Conservation (phyloP, 2,797 vertebrate species). For the Sebastes iracundus region DNA sequence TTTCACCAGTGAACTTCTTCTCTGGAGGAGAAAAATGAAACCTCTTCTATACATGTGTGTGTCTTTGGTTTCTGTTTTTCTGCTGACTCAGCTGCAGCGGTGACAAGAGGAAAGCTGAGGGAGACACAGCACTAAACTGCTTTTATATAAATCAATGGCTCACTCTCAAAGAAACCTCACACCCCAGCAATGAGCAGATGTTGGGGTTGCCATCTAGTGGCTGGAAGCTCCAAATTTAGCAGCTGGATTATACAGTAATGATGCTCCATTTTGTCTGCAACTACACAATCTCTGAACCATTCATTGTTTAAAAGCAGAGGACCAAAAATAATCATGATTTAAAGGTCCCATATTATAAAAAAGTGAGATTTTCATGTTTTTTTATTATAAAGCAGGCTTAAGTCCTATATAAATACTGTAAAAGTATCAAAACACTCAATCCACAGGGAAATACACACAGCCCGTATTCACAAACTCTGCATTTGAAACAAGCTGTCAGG, state of each 20-base stretch:
- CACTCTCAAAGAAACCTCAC: constrained; percentile 6
- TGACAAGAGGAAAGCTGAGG: constrained; percentile 8
- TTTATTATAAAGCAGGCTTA: no score
- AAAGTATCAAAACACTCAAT: no score
- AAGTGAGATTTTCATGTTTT: no score
- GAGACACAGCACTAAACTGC: constrained; percentile 20
- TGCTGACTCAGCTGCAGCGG: constrained; percentile 46
- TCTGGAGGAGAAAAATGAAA: not conserved
- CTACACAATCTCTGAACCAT: not conserved
- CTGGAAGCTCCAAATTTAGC: constrained; percentile 9
- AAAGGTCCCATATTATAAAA: no score
- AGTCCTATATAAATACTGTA: no score
- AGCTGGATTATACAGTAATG: constrained; percentile 24
- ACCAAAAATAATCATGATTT: not conserved
- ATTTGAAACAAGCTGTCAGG: no score
- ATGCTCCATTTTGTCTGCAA: constrained; percentile 23
- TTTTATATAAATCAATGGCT: constrained; percentile 50
- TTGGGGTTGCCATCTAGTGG: constrained; percentile 64
- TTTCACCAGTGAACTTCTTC: not conserved
- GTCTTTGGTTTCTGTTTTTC: constrained; percentile 1
- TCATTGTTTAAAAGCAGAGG: not conserved
- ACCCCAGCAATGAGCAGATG: constrained; percentile 33
- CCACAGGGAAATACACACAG: no score
- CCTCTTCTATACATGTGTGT: not conserved
- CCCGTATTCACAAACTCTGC: no score